Evolutionary conservation across 2,888 invertebrate species (phyloP).

Genomic region (Idaea straminata): DNA sequence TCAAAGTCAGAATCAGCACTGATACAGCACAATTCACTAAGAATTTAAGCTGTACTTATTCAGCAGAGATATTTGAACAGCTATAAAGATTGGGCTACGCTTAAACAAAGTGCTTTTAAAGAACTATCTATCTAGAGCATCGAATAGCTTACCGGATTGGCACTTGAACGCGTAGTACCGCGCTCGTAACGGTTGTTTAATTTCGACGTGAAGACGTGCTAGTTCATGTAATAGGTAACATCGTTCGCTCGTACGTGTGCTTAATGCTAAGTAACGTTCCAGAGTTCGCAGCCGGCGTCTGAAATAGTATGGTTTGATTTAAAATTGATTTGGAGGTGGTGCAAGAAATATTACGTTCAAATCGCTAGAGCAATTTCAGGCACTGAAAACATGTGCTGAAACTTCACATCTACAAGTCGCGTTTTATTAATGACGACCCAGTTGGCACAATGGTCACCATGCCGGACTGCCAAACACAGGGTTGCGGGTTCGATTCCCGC

Average conservation of each 20-base stretch:
- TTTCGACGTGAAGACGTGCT: slow-evolving; percentile 59
- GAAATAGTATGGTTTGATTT: slow-evolving; percentile 6
- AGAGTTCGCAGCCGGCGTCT: slow-evolving; percentile 58
- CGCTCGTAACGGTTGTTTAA: slow-evolving; percentile 56
- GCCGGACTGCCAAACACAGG: no score
- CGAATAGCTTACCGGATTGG: slow-evolving; percentile 50
- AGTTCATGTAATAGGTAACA: slow-evolving; percentile 69
- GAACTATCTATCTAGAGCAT: background rate
- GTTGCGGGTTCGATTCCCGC: no score
- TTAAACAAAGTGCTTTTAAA: background rate
- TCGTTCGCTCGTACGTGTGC: slow-evolving; percentile 55
- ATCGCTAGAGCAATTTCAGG: background rate
- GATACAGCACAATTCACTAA: background rate
- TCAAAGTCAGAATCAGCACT: background rate
- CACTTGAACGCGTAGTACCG: slow-evolving; percentile 62
- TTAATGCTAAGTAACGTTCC: slow-evolving; percentile 52
- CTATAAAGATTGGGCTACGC: background rate
- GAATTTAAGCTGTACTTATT: background rate
- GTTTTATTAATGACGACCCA: no score
- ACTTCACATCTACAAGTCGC: no score
- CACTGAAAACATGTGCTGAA: no score
- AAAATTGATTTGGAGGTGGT: background rate
- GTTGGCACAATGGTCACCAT: no score
- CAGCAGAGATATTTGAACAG: background rate
- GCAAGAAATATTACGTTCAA: background rate